Evolutionary conservation across 64 coral and sea anemone genomes (phyloP).

Genomic region (Stylophora pistillata): DNA sequence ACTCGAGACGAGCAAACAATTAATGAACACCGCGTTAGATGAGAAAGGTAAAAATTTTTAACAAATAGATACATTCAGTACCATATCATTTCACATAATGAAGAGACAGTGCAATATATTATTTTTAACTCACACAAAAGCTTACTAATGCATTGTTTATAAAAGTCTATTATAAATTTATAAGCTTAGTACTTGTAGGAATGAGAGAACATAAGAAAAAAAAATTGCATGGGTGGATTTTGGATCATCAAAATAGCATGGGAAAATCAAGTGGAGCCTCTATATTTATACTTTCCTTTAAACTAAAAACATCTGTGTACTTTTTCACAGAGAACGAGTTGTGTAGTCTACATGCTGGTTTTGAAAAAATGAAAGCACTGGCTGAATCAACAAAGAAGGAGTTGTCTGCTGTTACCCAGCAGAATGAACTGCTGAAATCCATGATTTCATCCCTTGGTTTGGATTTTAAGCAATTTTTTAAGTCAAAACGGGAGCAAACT

Average conservation of each 20-base stretch:
- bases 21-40: conserved; percentile 7
- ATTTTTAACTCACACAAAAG: too few relatives aligned
- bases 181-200: too few relatives aligned
- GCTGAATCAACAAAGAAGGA: conserved; percentile 44
- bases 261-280: too few relatives aligned
- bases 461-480: conserved; percentile 58
- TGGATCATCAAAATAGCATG: too few relatives aligned
- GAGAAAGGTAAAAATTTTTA: conserved; percentile 34
- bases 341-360: too few relatives aligned
- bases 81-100: conserved; percentile 1
- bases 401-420: conserved; percentile 27
- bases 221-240: too few relatives aligned
- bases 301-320: too few relatives aligned
- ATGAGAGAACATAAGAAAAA: too few relatives aligned
- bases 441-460: conserved; percentile 68
- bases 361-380: conserved; percentile 7
- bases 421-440: conserved; percentile 62
- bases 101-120: not conserved
- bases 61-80: conserved; percentile 12
- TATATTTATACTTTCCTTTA: too few relatives aligned
- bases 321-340: too few relatives aligned
- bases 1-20: not conserved
- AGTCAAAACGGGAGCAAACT: conserved; percentile 56
- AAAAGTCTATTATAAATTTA: too few relatives aligned
- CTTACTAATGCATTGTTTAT: too few relatives aligned